These are phyloP conservation scores for Furnarius figulus DNA, from an alignment of 2,113 vertebrate genomes.

Conservation along the genomic window DNA sequence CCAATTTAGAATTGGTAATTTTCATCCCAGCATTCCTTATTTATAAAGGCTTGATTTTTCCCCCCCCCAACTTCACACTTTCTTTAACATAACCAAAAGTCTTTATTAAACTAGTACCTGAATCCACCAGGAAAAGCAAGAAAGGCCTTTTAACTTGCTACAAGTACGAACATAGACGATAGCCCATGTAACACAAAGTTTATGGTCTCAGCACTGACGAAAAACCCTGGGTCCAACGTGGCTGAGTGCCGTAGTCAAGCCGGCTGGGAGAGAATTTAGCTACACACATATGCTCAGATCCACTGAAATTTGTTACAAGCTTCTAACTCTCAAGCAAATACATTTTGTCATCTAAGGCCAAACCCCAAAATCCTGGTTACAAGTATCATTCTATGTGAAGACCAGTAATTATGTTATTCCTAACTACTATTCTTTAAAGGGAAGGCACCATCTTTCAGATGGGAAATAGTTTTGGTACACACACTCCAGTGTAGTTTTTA, in stretches of 20 bases:
- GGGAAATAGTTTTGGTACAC: neutral
- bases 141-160: neutral
- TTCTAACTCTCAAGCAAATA: neutral
- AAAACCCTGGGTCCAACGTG: neutral
- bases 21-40: neutral
- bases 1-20: neutral
- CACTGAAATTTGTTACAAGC: neutral
- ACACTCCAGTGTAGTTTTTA: neutral
- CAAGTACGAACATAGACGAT: neutral
- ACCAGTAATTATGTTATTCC: neutral
- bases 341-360: neutral
- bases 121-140: neutral
- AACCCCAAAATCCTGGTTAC: neutral
- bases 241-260: neutral
- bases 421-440: neutral
- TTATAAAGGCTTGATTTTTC: neutral
- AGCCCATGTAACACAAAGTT: neutral
- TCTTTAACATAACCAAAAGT: neutral
- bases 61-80: neutral
- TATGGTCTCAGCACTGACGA: neutral
- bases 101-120: neutral
- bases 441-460: neutral
- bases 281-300: neutral
- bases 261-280: neutral
- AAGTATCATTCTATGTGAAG: neutral